These are phyloP conservation scores for Callocephalon fimbriatum DNA, from an alignment of 2,113 vertebrate species.

Conservation along the genomic window DNA sequence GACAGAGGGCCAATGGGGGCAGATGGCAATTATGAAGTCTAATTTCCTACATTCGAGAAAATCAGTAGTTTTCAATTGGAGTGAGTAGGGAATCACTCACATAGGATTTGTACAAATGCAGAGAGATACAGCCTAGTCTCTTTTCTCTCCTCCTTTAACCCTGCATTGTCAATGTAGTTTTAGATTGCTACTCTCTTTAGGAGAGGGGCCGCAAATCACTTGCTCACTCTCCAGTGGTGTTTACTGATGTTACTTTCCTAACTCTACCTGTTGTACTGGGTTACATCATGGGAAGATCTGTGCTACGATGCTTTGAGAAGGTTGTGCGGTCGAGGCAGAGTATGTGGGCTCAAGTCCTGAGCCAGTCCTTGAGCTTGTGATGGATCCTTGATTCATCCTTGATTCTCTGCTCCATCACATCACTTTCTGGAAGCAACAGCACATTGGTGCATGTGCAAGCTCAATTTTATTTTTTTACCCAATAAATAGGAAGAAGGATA, in stretches of 20 bases:
- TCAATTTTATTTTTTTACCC: neutral
- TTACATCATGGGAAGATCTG: neutral
- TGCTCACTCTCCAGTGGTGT: neutral
- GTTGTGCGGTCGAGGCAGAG: neutral
- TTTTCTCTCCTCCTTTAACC: neutral
- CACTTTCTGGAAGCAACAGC: neutral
- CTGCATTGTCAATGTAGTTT: neutral
- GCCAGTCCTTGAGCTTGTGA: neutral
- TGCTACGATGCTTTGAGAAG: neutral
- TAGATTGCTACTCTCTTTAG: neutral
- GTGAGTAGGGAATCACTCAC: neutral
- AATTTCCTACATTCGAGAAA: neutral
- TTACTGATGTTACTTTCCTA: neutral
- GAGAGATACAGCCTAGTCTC: neutral
- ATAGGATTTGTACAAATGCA: neutral
- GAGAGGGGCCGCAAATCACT: neutral
- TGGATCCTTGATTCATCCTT: neutral
- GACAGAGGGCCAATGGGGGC: neutral
- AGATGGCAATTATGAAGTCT: neutral
- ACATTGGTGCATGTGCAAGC: neutral
- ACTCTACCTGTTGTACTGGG: neutral
- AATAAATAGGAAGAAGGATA: neutral
- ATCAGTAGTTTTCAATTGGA: rapidly evolving
- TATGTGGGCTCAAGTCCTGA: neutral
- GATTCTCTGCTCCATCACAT: neutral